phyloP scores from a whole-genome alignment of 2,797 vertebrate species.

The Falco biarmicus region DNA sequence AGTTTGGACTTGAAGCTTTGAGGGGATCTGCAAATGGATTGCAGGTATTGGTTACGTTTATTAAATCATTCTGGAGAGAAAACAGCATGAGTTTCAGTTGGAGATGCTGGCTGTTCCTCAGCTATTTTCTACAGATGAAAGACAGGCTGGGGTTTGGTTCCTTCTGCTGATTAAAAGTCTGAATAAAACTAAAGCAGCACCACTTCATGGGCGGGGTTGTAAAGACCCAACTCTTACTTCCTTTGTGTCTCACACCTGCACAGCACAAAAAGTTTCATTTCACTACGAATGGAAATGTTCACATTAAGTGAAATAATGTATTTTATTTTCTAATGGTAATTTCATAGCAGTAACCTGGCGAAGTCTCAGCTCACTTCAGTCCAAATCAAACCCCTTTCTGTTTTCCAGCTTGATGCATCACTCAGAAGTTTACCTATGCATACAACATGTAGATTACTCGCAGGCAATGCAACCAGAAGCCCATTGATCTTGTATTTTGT shows the following conservation, averaged over 20 bases:
- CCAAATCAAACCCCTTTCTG: background rate
- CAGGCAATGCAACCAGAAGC: background rate
- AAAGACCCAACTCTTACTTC: background rate
- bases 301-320: background rate
- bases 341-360: background rate
- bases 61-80: background rate
- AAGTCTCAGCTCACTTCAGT: background rate
- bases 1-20: background rate
- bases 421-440: background rate
- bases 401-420: background rate
- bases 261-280: background rate
- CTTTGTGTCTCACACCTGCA: background rate
- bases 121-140: background rate
- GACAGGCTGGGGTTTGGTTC: background rate
- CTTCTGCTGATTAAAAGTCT: background rate
- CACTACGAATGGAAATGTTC: background rate
- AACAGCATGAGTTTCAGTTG: background rate
- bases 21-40: background rate
- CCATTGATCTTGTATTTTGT: background rate
- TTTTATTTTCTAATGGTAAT: background rate
- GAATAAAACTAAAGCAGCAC: background rate
- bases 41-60: background rate
- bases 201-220: background rate
- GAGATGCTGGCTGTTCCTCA: background rate
- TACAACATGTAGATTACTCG: too few species aligned